phyloP scores from a whole-genome alignment of 2,113 vertebrate species.

The Irena cyanogastra region DNA sequence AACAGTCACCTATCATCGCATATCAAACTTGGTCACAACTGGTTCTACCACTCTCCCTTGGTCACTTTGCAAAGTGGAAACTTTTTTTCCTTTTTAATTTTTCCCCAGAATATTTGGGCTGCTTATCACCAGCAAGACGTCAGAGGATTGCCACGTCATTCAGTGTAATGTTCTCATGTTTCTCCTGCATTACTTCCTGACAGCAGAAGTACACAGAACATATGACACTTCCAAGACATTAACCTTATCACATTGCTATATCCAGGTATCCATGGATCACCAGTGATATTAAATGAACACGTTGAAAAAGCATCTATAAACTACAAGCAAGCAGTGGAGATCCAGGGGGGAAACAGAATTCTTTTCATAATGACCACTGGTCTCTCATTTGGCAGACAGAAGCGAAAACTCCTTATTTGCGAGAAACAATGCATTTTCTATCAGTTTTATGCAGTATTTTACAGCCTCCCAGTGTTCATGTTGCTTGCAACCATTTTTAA shows the following conservation, averaged over 20 bases:
- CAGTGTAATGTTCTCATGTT: neutral
- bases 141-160: neutral
- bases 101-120: neutral
- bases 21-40: rapidly evolving
- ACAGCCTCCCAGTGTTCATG: neutral
- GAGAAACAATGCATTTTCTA: neutral
- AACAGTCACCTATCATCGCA: rapidly evolving
- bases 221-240: neutral
- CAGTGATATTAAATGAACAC: neutral
- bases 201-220: neutral
- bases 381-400: neutral
- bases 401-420: neutral
- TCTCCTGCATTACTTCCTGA: neutral
- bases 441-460: neutral
- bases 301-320: neutral
- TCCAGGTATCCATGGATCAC: neutral
- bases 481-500: neutral
- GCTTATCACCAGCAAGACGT: neutral
- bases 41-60: neutral
- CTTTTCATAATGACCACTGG: neutral
- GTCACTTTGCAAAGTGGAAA: neutral
- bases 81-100: neutral
- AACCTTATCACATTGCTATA: neutral
- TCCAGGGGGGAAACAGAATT: neutral
- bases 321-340: neutral